A percentile compares a stretch with the other conserved stretches of the same genome.
These are phyloP conservation scores for Pseudachorutes palmiensis DNA, from an alignment of 1,140 invertebrate species.

Conservation along the genomic window DNA sequence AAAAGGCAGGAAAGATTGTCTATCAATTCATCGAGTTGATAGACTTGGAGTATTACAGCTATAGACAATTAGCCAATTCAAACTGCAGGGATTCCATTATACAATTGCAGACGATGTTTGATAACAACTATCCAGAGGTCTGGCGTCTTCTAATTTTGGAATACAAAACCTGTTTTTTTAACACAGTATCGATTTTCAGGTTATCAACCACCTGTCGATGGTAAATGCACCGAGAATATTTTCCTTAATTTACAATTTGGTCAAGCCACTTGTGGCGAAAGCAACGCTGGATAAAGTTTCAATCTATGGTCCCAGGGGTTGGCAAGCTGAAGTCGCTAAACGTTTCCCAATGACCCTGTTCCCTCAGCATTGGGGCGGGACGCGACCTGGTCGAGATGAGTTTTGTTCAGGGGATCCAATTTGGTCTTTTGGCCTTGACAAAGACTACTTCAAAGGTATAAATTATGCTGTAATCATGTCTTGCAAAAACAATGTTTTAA, in stretches of 20 bases:
- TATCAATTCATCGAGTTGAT: constrained; percentile 8
- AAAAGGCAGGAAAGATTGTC: constrained; percentile 1
- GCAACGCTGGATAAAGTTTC: constrained; percentile 14
- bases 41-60: constrained; percentile 9
- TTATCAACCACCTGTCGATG: constrained; percentile 1
- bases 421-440: constrained; percentile 8
- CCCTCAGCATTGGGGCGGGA: constrained; percentile 16
- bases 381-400: constrained; percentile 11
- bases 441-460: constrained; percentile 1
- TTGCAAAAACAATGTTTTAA: too few species aligned
- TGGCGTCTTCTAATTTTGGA: too few species aligned
- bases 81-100: constrained; percentile 1
- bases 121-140: constrained; percentile 20
- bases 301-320: constrained; percentile 2
- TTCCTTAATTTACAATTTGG: constrained; percentile 11
- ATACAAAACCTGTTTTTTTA: too few species aligned
- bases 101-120: constrained; percentile 4
- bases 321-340: not conserved
- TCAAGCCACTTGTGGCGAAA: constrained; percentile 16
- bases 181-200: too few species aligned
- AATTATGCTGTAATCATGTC: not conserved
- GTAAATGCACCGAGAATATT: constrained; percentile 23
- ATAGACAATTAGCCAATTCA: constrained; percentile 6
- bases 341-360: not conserved
- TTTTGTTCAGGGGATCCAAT: constrained; percentile 16